These are phyloP conservation scores for Nymphalis polychloros DNA, from an alignment of 2,888 invertebrate species.

Conservation along the genomic window DNA sequence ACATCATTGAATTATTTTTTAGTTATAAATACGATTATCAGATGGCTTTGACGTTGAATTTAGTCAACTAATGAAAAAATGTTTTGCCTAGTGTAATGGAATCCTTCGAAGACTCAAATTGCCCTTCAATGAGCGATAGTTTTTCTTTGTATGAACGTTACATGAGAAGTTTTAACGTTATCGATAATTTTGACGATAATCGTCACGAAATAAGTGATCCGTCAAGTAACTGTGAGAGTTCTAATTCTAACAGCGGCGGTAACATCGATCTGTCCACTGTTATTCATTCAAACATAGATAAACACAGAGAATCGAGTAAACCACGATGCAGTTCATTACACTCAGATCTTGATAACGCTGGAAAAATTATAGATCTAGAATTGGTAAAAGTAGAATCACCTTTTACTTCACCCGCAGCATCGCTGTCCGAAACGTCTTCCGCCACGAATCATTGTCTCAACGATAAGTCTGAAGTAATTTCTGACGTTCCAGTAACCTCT, in stretches of 20 bases:
- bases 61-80: slow-evolving; percentile 25
- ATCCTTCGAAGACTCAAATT: slow-evolving; percentile 74
- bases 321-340: slow-evolving; percentile 51
- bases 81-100: slow-evolving; percentile 63
- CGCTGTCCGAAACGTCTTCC: slow-evolving; percentile 60
- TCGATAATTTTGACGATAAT: slow-evolving; percentile 55
- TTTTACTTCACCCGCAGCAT: slow-evolving; percentile 55
- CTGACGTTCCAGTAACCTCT: slow-evolving; percentile 61
- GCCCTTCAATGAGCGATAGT: slow-evolving; percentile 74
- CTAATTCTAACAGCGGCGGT: slow-evolving; percentile 59
- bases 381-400: slow-evolving; percentile 59
- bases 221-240: slow-evolving; percentile 53
- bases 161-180: slow-evolving; percentile 74
- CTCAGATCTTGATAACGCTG: slow-evolving; percentile 47
- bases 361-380: slow-evolving; percentile 58
- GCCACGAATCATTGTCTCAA: slow-evolving; percentile 61
- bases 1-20: background rate
- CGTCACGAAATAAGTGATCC: slow-evolving; percentile 48
- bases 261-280: slow-evolving; percentile 66
- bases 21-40: background rate
- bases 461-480: slow-evolving; percentile 60
- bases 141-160: slow-evolving; percentile 75
- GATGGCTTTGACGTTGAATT: background rate
- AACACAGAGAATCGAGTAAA: slow-evolving; percentile 52
- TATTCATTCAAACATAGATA: slow-evolving; percentile 55